These are phyloP conservation scores for Mus pahari DNA, from an alignment of 2,113 vertebrate genomes.

Conservation along the genomic window DNA sequence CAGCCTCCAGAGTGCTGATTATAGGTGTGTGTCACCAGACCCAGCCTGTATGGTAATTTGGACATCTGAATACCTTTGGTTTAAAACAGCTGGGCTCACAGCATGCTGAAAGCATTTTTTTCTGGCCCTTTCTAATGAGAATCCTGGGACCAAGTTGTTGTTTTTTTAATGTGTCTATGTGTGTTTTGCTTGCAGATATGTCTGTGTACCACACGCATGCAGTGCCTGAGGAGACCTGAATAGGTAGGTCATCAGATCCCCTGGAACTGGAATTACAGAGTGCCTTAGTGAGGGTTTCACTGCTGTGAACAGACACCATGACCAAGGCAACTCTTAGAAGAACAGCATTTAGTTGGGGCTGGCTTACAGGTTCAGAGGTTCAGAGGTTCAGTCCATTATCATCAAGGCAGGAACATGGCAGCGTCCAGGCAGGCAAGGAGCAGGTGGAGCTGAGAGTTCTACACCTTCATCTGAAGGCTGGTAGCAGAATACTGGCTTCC, in stretches of 20 bases:
- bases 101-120: neutral
- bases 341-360: no score
- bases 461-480: no score
- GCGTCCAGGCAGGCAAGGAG: no score
- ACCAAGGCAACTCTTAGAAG: no score
- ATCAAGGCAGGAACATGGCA: no score
- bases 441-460: no score
- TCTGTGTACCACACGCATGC: neutral
- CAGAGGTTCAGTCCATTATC: no score
- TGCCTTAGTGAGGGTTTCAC: no score
- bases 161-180: neutral
- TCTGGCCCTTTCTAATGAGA: neutral
- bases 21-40: neutral
- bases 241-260: neutral
- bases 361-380: no score
- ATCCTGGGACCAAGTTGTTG: neutral
- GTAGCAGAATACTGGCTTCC: no score
- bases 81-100: neutral
- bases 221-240: neutral
- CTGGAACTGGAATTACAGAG: neutral
- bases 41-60: neutral
- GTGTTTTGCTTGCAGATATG: neutral
- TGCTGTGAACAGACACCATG: no score
- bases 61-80: neutral
- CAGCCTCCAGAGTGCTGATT: neutral